Conservation (phyloP, 2,888 invertebrate species). For the Lamellibrachia satsuma region DNA sequence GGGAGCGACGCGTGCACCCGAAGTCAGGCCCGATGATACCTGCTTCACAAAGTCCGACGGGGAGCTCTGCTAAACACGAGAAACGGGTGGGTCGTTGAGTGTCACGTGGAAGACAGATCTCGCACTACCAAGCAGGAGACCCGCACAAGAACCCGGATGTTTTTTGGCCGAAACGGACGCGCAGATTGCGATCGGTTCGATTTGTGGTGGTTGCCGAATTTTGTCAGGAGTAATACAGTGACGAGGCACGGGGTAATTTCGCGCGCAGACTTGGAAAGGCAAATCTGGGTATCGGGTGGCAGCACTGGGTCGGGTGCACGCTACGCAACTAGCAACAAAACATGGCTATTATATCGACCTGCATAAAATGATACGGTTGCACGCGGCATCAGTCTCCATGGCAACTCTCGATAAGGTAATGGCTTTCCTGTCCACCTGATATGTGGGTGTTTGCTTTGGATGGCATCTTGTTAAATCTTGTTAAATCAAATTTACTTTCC, state of each 20-base stretch:
- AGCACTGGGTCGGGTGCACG: constrained; percentile 1
- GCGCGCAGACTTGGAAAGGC: neutral
- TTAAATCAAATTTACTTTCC: too few species aligned
- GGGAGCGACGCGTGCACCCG: constrained; percentile 3
- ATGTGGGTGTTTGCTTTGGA: too few species aligned
- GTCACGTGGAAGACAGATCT: neutral
- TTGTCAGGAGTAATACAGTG: neutral
- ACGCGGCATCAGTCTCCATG: neutral
- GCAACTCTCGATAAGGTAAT: neutral
- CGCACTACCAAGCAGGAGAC: neutral
- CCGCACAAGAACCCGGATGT: neutral
- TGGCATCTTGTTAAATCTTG: too few species aligned
- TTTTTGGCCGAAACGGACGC: neutral
- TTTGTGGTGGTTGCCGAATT: neutral
- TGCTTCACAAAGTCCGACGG: neutral
- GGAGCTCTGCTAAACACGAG: neutral
- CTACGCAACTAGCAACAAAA: constrained; percentile 2
- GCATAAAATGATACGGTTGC: neutral
- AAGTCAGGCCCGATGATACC: neutral
- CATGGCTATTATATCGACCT: neutral
- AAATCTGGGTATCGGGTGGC: neutral
- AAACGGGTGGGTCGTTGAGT: neutral
- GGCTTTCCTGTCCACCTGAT: too few species aligned
- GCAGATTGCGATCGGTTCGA: neutral
- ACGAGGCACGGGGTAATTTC: neutral